These are phyloP conservation scores for Xerus rutilus DNA, from an alignment of 2,797 vertebrate genomes.

Conservation along the genomic window DNA sequence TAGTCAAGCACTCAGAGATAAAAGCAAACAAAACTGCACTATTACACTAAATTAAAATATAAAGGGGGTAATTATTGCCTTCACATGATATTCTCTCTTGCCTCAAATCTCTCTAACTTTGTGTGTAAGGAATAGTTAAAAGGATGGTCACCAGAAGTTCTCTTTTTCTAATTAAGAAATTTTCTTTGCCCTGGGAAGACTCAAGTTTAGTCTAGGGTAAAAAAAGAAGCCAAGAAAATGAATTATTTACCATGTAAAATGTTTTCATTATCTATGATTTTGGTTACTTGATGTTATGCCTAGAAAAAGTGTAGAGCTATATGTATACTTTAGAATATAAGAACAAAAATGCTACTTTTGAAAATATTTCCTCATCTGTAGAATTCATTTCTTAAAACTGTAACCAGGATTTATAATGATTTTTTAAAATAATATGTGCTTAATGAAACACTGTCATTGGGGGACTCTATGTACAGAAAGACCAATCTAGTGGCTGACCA, in stretches of 20 bases:
- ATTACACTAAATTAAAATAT: background rate
- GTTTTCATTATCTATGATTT: background rate
- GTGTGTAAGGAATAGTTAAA: background rate
- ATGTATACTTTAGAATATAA: background rate
- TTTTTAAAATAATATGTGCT: conserved; percentile 28
- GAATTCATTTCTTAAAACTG: background rate
- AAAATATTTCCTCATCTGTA: conserved; percentile 41
- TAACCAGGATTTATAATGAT: background rate
- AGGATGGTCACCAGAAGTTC: background rate
- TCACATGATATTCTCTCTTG: background rate
- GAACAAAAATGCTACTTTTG: background rate
- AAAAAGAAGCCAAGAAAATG: background rate
- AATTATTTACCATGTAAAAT: background rate
- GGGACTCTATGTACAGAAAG: background rate
- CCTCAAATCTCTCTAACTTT: background rate
- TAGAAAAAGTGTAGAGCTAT: background rate
- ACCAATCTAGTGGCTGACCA: background rate
- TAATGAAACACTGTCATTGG: background rate
- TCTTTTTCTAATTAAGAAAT: background rate
- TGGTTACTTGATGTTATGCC: background rate
- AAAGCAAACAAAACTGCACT: background rate
- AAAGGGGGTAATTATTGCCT: background rate
- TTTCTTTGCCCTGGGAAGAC: background rate
- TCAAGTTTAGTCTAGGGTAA: background rate
- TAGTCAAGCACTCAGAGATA: background rate